Evolutionary conservation across 2,797 vertebrate genomes (phyloP), one percentile per base, ranked within the genome.

Genomic region (Arnoldichthys spilopterus): DNA sequence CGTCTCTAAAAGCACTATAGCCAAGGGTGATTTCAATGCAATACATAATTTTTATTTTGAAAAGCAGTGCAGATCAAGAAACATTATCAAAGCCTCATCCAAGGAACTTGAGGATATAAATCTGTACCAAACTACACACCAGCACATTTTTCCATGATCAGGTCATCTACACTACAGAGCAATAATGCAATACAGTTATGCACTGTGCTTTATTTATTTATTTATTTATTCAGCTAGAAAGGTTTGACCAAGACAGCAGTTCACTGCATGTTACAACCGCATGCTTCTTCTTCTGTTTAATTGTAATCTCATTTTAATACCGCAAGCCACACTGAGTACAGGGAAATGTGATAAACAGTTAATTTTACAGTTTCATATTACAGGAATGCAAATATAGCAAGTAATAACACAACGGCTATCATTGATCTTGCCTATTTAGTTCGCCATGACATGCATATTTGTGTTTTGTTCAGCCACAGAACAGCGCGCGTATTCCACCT

Each of bases 141-240:
- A 85, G 85, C 79, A 87, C 37, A 74, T 82, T 76, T 82, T 78
- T 85, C 15, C 72, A 80, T 83, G 80, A 78, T 74, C 77, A 86
- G 80, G 74, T 76, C 78, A 76, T 72, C 74, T 76, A 84, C 83
- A 87, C 80, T 80, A 80, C 81, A 86, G 62, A 82, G 84, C 87
- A 90, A 88, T 87, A 86, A 72, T 77, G 77, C 82, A 83, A 89
- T 87, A 84, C 82, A 90, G 83, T 80, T 78, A 56, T 71, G 56
- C 76, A 58, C 73, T 72, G 77, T 81, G 68, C 51, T 81, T 82
- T 71, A 85, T 69, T 68, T 40, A 7, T 47, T 58, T 18, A 32
- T 47, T 24, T 3, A 53, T 49, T 72, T 72, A 12, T 40, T 47
- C 68, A 71, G 49, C 49, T 54, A 34, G 20, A 58, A 58, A 26